phyloP scores from a whole-genome alignment of 1,140 invertebrate genomes.

The Saccostrea glomerata region DNA sequence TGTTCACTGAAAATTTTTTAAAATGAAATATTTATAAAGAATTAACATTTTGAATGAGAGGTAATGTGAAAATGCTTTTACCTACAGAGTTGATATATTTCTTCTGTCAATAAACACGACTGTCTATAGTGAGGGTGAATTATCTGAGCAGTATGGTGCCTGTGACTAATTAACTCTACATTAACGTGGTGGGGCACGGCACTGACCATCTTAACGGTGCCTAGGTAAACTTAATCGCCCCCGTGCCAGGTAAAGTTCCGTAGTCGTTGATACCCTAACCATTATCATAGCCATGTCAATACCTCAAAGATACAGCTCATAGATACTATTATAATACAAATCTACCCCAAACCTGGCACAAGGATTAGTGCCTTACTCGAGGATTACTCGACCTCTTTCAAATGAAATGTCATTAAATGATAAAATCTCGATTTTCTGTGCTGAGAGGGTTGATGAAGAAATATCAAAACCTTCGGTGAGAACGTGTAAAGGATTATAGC shows the following conservation, averaged over 20 bases:
- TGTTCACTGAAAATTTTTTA: background rate
- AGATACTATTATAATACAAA: constrained; percentile 24
- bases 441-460: background rate
- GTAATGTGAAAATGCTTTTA: background rate
- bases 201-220: background rate
- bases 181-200: constrained; percentile 2
- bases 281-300: constrained; percentile 17
- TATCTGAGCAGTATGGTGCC: background rate
- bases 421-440: constrained; percentile 9
- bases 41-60: background rate
- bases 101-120: constrained; percentile 24
- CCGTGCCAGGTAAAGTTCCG: constrained; percentile 23
- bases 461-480: background rate
- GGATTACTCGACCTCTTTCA: background rate
- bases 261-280: background rate
- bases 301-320: constrained; percentile 17
- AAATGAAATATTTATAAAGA: background rate
- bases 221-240: background rate
- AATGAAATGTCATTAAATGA: constrained; percentile 18
- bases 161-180: constrained; percentile 32
- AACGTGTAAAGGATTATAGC: background rate
- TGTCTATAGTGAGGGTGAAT: background rate
- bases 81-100: background rate
- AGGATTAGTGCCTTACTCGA: background rate
- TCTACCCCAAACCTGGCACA: constrained; percentile 25